A percentile compares a stretch with the other conserved stretches of the same genome.
Evolutionary conservation across 2,113 vertebrate species (phyloP).

Genomic region (Orycteropus afer): DNA sequence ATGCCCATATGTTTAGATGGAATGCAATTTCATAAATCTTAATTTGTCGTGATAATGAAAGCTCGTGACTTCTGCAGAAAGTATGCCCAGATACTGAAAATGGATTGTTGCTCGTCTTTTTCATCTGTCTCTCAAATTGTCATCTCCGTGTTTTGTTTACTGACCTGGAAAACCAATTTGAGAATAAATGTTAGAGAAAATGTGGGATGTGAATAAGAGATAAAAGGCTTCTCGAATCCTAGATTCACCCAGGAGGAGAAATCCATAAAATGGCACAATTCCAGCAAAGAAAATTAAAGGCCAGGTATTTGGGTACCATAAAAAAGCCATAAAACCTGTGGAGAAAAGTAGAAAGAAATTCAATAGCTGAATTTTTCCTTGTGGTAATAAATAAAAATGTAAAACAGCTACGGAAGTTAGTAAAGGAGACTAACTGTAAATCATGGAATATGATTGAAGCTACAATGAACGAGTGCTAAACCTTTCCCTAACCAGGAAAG

Average conservation of each 20-base stretch:
- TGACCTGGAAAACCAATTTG: constrained; percentile 66
- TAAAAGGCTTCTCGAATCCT: constrained; percentile 36
- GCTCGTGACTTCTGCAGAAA: constrained; percentile 43
- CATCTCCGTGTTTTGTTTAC: constrained; percentile 74
- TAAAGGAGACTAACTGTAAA: constrained; percentile 1
- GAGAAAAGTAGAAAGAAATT: constrained; percentile 35
- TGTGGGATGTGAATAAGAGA: constrained; percentile 36
- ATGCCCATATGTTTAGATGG: constrained; percentile 45
- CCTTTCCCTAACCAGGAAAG: not conserved
- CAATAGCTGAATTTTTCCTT: constrained; percentile 40
- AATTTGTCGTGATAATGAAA: constrained; percentile 74
- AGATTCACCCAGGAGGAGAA: constrained; percentile 39
- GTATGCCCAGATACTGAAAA: constrained; percentile 65
- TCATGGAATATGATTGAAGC: not conserved
- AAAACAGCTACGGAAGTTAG: constrained; percentile 14
- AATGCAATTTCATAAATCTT: constrained; percentile 71
- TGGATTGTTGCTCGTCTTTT: constrained; percentile 61
- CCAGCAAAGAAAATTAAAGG: constrained; percentile 60
- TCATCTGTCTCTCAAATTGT: constrained; percentile 68
- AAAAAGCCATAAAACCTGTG: constrained; percentile 44
- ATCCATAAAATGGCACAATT: constrained; percentile 20
- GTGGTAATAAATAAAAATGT: constrained; percentile 56
- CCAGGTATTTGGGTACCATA: not conserved
- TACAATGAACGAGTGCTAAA: not conserved
- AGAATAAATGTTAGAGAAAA: constrained; percentile 69